Conservation (phyloP, 2,888 invertebrate species). For the Agonopterix subpropinquella region DNA sequence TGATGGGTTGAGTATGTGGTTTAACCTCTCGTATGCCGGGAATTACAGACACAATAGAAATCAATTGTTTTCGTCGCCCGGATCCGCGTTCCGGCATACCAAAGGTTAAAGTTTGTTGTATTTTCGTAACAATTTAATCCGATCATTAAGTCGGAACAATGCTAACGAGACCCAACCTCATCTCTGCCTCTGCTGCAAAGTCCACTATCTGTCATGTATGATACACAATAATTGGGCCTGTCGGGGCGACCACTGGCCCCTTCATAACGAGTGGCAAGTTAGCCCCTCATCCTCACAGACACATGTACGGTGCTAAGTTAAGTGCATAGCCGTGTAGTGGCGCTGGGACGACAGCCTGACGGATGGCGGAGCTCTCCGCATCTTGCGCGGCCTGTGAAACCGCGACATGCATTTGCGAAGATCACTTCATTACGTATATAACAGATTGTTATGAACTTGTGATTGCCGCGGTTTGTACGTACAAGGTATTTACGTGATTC, state of each 20-base stretch:
- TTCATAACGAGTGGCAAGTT: conserved; percentile 57
- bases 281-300: conserved; percentile 54
- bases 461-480: too few relatives aligned
- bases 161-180: too few relatives aligned
- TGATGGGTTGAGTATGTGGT: too few relatives aligned
- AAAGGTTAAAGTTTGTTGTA: too few relatives aligned
- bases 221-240: conserved; percentile 37
- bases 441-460: not conserved
- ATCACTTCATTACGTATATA: conserved; percentile 1
- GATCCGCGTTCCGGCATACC: too few relatives aligned
- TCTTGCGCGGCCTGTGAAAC: conserved; percentile 31
- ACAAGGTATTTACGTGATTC: too few relatives aligned
- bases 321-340: conserved; percentile 64
- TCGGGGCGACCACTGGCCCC: conserved; percentile 45
- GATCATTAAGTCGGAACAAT: too few relatives aligned
- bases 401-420: conserved; percentile 27
- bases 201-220: conserved; percentile 28
- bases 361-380: conserved; percentile 49
- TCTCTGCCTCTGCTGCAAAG: too few relatives aligned
- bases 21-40: too few relatives aligned
- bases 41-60: too few relatives aligned
- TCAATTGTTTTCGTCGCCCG: too few relatives aligned
- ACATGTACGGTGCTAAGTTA: conserved; percentile 58
- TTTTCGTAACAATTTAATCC: too few relatives aligned
- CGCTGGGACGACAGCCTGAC: conserved; percentile 56